A percentile compares a stretch with the other conserved stretches of the same genome.
These are phyloP conservation scores for Brachystomella parvula DNA, from an alignment of 1,140 invertebrate genomes.

Conservation along the genomic window DNA sequence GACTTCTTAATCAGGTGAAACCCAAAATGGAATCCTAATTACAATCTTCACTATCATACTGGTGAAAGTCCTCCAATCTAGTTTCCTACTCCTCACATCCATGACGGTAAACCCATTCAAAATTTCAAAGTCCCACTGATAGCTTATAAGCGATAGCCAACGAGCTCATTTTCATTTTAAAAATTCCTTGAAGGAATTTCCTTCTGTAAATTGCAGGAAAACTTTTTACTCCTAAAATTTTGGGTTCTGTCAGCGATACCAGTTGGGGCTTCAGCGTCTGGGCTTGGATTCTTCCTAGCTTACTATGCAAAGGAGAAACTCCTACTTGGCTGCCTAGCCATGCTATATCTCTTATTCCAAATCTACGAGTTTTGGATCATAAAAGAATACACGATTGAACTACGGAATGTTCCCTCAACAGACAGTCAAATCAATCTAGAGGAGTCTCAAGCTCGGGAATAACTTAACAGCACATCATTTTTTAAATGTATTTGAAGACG, in stretches of 20 bases:
- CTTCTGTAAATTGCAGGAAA: not conserved
- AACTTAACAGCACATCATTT: no score
- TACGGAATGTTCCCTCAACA: not conserved
- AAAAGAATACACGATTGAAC: not conserved
- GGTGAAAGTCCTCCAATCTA: not conserved
- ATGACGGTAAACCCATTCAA: not conserved
- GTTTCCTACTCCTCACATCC: not conserved
- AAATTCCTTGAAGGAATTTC: not conserved
- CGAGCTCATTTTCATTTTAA: not conserved
- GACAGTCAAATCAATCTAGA: not conserved
- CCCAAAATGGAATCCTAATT: not conserved
- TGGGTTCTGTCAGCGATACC: not conserved
- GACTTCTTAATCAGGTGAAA: no score
- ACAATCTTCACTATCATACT: not conserved
- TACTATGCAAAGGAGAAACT: not conserved
- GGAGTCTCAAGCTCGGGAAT: no score
- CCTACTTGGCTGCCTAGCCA: not conserved
- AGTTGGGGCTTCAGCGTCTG: not conserved
- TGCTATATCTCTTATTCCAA: not conserved
- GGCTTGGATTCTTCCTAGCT: not conserved
- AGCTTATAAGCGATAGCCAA: no score
- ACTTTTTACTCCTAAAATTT: not conserved
- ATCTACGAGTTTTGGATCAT: not conserved
- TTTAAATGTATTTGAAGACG: no score
- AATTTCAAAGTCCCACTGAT: not conserved